Evolutionary conservation across 2,113 vertebrate genomes (phyloP), one percentile per base, ranked within the genome.

Genomic region (Sorex araneus): DNA sequence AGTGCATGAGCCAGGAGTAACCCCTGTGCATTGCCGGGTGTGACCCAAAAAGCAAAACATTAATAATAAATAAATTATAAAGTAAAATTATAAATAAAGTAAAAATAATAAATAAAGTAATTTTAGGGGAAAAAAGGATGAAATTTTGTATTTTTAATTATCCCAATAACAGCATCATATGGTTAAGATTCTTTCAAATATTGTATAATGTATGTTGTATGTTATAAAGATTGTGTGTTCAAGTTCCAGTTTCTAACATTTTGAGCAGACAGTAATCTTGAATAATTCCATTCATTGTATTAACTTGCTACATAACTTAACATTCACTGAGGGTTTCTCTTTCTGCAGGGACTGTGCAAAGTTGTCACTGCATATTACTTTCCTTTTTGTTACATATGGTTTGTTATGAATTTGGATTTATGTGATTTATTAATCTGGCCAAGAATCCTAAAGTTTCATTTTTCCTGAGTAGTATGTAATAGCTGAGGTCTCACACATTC

Each of bases 81-180:
- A n/a, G n/a, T n/a, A n/a, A n/a, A n/a, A n/a, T n/a, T n/a, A n/a
- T n/a, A n/a, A n/a, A n/a, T n/a, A n/a, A n/a, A n/a, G n/a, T n/a
- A n/a, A n/a, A n/a, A n/a, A n/a, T n/a, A n/a, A n/a, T n/a, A n/a
- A n/a, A n/a, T 40, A 40, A 40, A 40, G 40, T 40, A 40, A 40
- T 7, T 40, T 40, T 40, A 40, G 40, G 40, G 40, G 40, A 7
- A 40, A 40, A 40, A 40, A 7, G 40, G 40, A 40, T 40, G 4
- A 40, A 27, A 85, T 86, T 82, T 82, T 18, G 18, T 92, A 11
- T 82, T 84, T 64, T 74, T 77, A 73, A 71, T 81, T 81, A 84
- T 88, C 36, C 36, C 30, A 75, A 32, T 21, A 32, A 32, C 16
- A 92, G 15, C 73, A 82, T 79, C 28, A 50, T 78, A n/a, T 19